Conservation (phyloP, 2,797 vertebrate genomes). For the Syngnathus acus region DNA sequence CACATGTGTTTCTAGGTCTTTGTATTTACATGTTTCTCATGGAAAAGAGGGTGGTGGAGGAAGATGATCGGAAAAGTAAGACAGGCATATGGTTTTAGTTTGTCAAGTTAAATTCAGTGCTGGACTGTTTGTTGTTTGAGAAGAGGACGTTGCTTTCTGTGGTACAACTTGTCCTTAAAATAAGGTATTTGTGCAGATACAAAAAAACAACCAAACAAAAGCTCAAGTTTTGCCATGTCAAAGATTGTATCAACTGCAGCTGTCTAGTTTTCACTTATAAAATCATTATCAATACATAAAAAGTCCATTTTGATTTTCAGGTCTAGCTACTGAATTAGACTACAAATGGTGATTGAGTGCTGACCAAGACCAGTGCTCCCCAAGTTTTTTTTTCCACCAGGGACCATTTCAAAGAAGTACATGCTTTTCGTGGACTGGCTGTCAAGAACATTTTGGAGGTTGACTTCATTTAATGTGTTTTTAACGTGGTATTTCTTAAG, state of each 20-base stretch:
- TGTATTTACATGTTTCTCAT: conserved; percentile 73
- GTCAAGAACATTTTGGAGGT: no score
- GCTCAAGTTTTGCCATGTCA: neutral
- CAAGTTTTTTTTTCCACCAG: no score
- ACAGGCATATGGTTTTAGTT: conserved; percentile 70
- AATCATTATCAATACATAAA: neutral
- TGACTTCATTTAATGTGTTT: no score
- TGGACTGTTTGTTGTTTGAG: conserved; percentile 57
- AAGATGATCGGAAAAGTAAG: conserved; percentile 51
- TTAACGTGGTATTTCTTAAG: no score
- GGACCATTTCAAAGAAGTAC: no score
- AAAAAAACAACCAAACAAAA: neutral
- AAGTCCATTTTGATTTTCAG: neutral
- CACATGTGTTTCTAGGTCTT: conserved; percentile 70
- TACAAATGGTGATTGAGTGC: neutral
- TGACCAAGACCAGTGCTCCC: no score
- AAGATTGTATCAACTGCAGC: neutral
- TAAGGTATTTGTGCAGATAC: conserved; percentile 19
- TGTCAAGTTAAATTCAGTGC: conserved; percentile 54
- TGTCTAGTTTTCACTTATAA: neutral
- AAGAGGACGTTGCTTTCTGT: conserved; percentile 47
- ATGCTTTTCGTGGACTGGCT: no score
- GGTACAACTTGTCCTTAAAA: conserved; percentile 24
- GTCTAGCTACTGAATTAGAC: neutral
- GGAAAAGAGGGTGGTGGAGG: conserved; percentile 58